These are phyloP conservation scores for Cuculus canorus DNA, from an alignment of 2,797 vertebrate genomes.

Conservation along the genomic window DNA sequence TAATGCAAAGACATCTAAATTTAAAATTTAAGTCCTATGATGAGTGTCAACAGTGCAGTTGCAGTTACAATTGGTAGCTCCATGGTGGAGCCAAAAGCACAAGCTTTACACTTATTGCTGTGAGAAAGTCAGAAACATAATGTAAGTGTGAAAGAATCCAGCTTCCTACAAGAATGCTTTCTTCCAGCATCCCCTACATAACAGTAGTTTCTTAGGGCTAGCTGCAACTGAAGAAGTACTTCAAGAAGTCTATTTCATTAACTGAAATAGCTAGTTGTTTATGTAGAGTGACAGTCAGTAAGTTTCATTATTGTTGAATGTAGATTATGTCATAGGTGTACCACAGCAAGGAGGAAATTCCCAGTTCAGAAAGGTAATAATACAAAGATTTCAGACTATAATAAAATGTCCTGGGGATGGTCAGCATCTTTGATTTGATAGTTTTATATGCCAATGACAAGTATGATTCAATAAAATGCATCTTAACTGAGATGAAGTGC, in stretches of 20 bases:
- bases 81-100: conserved; percentile 81
- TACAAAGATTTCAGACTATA: not conserved
- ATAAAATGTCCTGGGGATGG: not conserved
- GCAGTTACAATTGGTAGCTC: conserved; percentile 78
- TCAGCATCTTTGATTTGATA: not conserved
- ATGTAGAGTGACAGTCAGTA: not conserved
- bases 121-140: not conserved
- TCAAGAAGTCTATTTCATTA: conserved; percentile 12
- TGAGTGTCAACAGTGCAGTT: conserved; percentile 23
- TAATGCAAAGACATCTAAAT: not conserved
- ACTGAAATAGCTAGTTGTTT: not conserved
- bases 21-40: not conserved
- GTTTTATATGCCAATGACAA: not conserved
- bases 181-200: not conserved
- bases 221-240: not conserved
- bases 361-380: not conserved
- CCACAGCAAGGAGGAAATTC: not conserved
- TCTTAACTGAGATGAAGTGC: not conserved
- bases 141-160: not conserved
- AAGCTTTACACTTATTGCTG: conserved; percentile 59
- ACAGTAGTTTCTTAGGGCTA: not conserved
- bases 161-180: conserved; percentile 31
- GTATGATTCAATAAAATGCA: not conserved
- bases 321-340: not conserved
- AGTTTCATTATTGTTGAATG: not conserved